phyloP scores from a whole-genome alignment of 2,888 invertebrate species.

The Coremacera marginata region DNA sequence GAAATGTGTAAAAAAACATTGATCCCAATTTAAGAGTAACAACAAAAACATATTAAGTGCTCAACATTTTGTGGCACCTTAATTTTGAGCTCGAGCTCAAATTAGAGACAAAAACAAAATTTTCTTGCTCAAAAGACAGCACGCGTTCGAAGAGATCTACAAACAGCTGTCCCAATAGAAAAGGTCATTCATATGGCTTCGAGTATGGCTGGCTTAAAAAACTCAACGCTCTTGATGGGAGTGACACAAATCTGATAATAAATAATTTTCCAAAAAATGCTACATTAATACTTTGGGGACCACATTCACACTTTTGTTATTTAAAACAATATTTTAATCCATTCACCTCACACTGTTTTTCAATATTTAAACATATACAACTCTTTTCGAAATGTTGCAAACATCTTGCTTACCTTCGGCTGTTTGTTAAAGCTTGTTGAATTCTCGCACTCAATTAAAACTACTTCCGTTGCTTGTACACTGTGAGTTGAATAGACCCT shows the following conservation, averaged over 20 bases:
- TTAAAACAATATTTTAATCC: neutral
- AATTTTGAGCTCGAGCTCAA: neutral
- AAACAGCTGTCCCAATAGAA: slow-evolving; percentile 13
- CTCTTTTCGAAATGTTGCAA: too few relatives aligned
- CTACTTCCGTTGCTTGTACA: slow-evolving; percentile 12
- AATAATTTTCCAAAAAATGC: too few relatives aligned
- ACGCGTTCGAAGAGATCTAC: neutral
- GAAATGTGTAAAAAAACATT: neutral
- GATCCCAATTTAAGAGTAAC: neutral
- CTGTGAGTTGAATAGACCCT: neutral
- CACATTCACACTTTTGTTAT: too few relatives aligned
- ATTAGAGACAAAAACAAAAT: neutral
- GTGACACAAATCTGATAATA: neutral
- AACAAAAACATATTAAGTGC: slow-evolving; percentile 2
- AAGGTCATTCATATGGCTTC: slow-evolving; percentile 1
- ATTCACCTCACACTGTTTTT: neutral
- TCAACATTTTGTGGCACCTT: neutral
- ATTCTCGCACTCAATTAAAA: slow-evolving; percentile 18
- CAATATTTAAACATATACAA: too few relatives aligned
- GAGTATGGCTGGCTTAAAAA: neutral
- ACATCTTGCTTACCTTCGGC: neutral
- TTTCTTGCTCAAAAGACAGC: neutral
- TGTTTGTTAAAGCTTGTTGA: neutral
- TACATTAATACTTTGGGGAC: too few relatives aligned
- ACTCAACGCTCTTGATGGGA: neutral